Base-by-base conservation (phyloP, 2,888 invertebrate species). In the Mythimna vitellina region DNA sequence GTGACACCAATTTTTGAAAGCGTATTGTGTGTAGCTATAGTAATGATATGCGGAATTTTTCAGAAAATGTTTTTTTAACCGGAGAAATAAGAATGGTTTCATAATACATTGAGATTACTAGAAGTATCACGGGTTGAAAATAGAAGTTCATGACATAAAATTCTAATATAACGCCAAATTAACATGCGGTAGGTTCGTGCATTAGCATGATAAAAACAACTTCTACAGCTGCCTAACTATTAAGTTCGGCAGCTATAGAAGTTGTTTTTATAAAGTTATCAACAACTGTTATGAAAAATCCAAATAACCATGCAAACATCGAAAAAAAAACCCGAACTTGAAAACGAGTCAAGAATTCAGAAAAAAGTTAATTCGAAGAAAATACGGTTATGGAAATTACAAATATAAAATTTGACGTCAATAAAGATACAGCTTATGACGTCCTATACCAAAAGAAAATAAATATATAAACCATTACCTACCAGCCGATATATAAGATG, bases 141-240 rank as follows among this genome's bases (percentile, higher is more conserved):
- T 51, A 35, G 17, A 46, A 58, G 46, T 51, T 17, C 10, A 38
- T 73, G 65, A 68, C 70, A 58, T 53, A 65, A 49, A 81, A 73
- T 54, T 62, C 1, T 61, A 65, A 57, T 68, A 58, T 29, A 64
- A 25, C 17, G 17, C 6, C 25, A 63, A 60, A 32, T 66, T 62
- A 70, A 64, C 53, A 71, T 69, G 63, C 64, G 46, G 51, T 60
- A 42, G 38, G 32, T 67, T 54, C 70, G 71, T 82, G 82, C 38
- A 29, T 3, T 3, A 3, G 29, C 29, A 29, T 3, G 29, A 29
- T 29, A 29, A 29, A 29, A 29, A 29, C 29, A 25, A 25, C 25
- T 25, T 25, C 25, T 25, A 25, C 2, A 25, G 1, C 25, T 25
- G 25, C 25, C 25, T 25, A 25, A 25, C 25, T 25, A 25, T 25